These are phyloP conservation scores for Armadillidium nasatum DNA, from an alignment of 1,140 invertebrate genomes.

Conservation along the genomic window DNA sequence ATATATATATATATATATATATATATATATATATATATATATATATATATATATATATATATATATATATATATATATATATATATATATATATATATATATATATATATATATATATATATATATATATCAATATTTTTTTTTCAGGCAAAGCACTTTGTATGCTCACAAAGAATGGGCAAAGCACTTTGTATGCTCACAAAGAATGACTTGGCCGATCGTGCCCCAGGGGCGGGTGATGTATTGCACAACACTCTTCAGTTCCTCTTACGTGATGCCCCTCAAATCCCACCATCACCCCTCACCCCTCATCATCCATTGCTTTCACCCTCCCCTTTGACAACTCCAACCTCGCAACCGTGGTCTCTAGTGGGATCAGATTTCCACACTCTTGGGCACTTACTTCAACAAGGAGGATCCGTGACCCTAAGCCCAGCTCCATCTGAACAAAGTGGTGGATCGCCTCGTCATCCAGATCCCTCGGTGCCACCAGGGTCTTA, in stretches of 20 bases:
- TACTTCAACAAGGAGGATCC: slow-evolving; percentile 66
- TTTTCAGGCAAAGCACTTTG: slow-evolving; percentile 77
- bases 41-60: no score
- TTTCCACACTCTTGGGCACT: slow-evolving; percentile 49
- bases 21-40: no score
- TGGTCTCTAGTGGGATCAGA: slow-evolving; percentile 43
- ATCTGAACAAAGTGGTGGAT: slow-evolving; percentile 75
- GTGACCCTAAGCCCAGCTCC: slow-evolving; percentile 84
- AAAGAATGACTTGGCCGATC: slow-evolving; percentile 79
- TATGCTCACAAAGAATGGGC: slow-evolving; percentile 72
- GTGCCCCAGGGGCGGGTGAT: slow-evolving; percentile 85
- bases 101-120: no score
- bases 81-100: no score
- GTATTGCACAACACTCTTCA: slow-evolving; percentile 88
- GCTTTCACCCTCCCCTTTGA: slow-evolving; percentile 56
- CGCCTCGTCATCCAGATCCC: slow-evolving; percentile 64
- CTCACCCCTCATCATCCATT: slow-evolving; percentile 53
- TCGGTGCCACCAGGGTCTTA: slow-evolving; percentile 50
- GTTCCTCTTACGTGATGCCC: slow-evolving; percentile 75
- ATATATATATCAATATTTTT: no score
- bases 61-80: no score
- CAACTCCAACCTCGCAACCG: slow-evolving; percentile 53
- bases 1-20: no score
- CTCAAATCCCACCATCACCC: slow-evolving; percentile 74
- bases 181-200: slow-evolving; percentile 82